Evolutionary conservation across 2,888 invertebrate genomes (phyloP).

Genomic region (Piscicola geometra): DNA sequence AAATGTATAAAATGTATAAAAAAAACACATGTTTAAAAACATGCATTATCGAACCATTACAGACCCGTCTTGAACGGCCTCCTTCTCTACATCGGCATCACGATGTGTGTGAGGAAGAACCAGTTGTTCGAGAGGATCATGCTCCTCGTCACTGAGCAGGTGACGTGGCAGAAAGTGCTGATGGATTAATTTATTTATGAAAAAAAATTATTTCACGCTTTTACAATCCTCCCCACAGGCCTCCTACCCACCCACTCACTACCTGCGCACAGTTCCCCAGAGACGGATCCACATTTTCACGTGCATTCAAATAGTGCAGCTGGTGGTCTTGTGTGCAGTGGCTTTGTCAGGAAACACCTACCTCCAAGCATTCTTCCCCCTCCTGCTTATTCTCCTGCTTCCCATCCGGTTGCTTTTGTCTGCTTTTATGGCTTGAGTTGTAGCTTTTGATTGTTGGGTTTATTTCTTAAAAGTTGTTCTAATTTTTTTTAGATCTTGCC

Average conservation of each 20-base stretch:
- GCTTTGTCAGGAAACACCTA: slow-evolving; percentile 58
- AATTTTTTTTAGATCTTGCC: too few species aligned
- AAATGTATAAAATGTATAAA: too few species aligned
- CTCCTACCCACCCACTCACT: slow-evolving; percentile 60
- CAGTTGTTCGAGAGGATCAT: slow-evolving; percentile 33
- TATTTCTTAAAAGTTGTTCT: too few species aligned
- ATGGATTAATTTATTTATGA: neutral
- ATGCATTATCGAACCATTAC: neutral
- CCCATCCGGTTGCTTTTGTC: slow-evolving; percentile 55
- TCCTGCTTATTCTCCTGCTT: slow-evolving; percentile 58
- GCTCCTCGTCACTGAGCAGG: slow-evolving; percentile 30
- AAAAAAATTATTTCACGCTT: neutral
- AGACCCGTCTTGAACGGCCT: slow-evolving; percentile 27
- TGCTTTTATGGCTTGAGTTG: neutral
- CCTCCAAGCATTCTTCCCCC: slow-evolving; percentile 63
- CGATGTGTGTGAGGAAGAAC: slow-evolving; percentile 28
- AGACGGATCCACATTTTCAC: slow-evolving; percentile 59
- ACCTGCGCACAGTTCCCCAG: slow-evolving; percentile 59
- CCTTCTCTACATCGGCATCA: slow-evolving; percentile 23
- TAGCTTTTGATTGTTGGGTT: neutral
- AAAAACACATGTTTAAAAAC: too few species aligned
- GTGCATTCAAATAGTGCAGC: slow-evolving; percentile 56
- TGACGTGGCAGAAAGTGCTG: neutral
- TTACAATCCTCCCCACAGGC: slow-evolving; percentile 49
- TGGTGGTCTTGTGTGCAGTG: slow-evolving; percentile 57